phyloP scores from a whole-genome alignment of 2,888 invertebrate genomes.

The Sepioteuthis lessoniana region DNA sequence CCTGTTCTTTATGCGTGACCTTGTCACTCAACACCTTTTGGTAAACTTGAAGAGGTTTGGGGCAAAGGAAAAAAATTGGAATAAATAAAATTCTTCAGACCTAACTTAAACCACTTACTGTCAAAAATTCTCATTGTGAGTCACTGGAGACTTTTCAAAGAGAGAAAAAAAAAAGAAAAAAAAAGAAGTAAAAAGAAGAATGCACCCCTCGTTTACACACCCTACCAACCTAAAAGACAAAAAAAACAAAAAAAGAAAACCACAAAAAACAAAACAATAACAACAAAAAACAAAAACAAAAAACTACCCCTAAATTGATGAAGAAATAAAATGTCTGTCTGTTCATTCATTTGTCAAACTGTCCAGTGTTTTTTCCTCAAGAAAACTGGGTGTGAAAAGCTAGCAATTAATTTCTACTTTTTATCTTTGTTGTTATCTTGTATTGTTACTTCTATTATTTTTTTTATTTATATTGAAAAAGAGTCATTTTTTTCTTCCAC shows the following conservation, averaged over 20 bases:
- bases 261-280: too few species aligned
- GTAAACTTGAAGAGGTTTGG: background rate
- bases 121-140: background rate
- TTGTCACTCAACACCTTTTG: background rate
- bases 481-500: too few species aligned
- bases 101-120: background rate
- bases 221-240: too few species aligned
- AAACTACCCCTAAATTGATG: background rate
- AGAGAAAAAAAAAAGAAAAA: background rate
- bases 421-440: too few species aligned
- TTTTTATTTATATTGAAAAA: too few species aligned
- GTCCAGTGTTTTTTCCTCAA: background rate
- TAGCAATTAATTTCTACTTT: background rate
- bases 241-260: too few species aligned
- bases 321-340: background rate
- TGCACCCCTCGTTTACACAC: too few species aligned
- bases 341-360: background rate
- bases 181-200: background rate
- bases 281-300: too few species aligned
- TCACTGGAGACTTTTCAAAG: background rate
- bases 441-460: too few species aligned
- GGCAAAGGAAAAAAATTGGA: background rate
- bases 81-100: conserved; percentile 9
- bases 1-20: background rate
- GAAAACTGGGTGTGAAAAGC: background rate